Base-by-base conservation (phyloP, 2,888 invertebrate species). In the Halictus ligatus region DNA sequence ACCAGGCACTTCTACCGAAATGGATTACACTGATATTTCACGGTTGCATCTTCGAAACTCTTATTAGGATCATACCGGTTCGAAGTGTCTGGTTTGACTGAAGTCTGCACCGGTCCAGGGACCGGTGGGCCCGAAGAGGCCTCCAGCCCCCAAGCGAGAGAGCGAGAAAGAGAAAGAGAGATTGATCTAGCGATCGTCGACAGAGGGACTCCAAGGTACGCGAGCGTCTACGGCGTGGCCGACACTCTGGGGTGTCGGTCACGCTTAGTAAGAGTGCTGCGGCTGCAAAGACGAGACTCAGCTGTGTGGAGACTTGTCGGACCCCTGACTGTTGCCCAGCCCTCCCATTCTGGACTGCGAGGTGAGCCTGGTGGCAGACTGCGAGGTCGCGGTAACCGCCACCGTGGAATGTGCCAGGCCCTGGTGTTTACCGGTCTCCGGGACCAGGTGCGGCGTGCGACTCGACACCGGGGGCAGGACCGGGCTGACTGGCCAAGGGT, bases 401-500 rank as follows among this genome's bases (percentile, higher is more conserved):
- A 88, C 86, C 75, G 91, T 90, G 76, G 90, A 91, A 81, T 91
- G 91, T 72, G 82, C 89, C 83, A 89, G 83, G 75, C 84, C 85
- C 50, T 91, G 91, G 77, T 91, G 90, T 72, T 87, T 92, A 46
- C 95, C 94, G 89, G 97, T 97, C 94, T 97, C 97, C 73, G 97
- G 97, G 88, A 97, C 97, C 86, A 97, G 96, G 94, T 97, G 97
- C 88, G 97, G 96, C 91, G 97, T 97, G 92, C 97, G 96, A 91
- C 97, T 97, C 92, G 96, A 96, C 90, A 97, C 96, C 83, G 97
- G 97, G 92, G 98, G 97, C 92, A 98, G 96, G 90, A 98, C 96
- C 89, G 97, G 97, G 94, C 98, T 97, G 87, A 97, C 97, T 89
- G 98, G 98, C 98, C 98, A 98, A 86, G 97, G 97, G 78, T 95